Conservation (phyloP, 2,113 vertebrate genomes). For the Prolemur simus region DNA sequence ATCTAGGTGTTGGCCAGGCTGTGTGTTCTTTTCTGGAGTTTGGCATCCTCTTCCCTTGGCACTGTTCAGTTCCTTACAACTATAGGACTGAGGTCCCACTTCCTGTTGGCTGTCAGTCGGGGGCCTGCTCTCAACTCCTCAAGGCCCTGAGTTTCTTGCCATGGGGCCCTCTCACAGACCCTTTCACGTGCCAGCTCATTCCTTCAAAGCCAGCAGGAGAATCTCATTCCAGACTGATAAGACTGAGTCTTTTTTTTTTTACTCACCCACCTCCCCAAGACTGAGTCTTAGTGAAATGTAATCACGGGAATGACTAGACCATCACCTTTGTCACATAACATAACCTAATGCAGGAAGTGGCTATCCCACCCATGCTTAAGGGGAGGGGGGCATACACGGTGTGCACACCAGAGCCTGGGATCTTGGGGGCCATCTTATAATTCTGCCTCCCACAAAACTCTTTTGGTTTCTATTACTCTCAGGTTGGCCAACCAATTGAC, state of each 20-base stretch:
- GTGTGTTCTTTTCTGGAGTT: neutral
- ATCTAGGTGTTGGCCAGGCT: neutral
- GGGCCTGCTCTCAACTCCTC: neutral
- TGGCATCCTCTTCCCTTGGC: neutral
- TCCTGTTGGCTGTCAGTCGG: neutral
- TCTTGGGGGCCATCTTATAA: neutral
- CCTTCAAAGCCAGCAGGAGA: neutral
- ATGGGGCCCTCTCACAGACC: neutral
- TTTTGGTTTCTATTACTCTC: neutral
- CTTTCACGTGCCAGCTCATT: neutral
- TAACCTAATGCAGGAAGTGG: neutral
- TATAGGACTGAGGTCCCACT: neutral
- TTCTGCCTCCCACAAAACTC: neutral
- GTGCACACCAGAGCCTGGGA: neutral
- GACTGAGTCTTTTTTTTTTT: neutral
- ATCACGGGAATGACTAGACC: neutral
- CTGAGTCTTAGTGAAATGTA: neutral
- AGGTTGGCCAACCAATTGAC: neutral
- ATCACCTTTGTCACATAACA: neutral
- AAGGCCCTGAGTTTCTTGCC: neutral
- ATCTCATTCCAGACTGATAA: neutral
- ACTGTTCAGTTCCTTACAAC: neutral
- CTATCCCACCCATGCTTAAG: neutral
- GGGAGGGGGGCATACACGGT: neutral
- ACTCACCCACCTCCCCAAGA: neutral